A percentile compares a stretch with the other conserved stretches of the same genome.
phyloP scores from a whole-genome alignment of 2,797 vertebrate species.

The Buceros bicornis region DNA sequence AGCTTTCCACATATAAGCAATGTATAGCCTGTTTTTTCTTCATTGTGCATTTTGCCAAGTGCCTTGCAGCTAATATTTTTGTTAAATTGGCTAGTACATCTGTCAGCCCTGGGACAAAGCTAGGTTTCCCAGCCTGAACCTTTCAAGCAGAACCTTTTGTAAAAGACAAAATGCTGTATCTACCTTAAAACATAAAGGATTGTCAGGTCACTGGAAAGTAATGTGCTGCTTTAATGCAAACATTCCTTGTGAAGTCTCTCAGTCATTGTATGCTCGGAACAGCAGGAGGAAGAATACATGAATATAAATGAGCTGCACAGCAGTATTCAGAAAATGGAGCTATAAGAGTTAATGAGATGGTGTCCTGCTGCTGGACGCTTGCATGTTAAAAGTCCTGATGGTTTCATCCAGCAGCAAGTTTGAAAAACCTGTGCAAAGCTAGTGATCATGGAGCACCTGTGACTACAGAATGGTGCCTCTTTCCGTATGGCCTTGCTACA shows the following conservation, averaged over 20 bases:
- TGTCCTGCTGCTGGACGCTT: slow-evolving; percentile 44
- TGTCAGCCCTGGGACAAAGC: slow-evolving; percentile 65
- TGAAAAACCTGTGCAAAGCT: slow-evolving; percentile 32
- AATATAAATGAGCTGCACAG: slow-evolving; percentile 68
- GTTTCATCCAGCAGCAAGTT: slow-evolving; percentile 51
- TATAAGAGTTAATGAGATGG: slow-evolving; percentile 73
- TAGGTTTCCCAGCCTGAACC: slow-evolving; percentile 51
- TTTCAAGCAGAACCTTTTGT: slow-evolving; percentile 73
- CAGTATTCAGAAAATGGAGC: slow-evolving; percentile 44
- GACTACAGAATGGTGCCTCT: neutral
- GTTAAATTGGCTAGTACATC: slow-evolving; percentile 67
- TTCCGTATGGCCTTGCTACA: neutral
- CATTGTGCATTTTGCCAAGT: slow-evolving; percentile 44
- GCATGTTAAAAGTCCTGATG: slow-evolving; percentile 57
- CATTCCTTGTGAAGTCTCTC: slow-evolving; percentile 51
- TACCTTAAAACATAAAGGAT: slow-evolving; percentile 73
- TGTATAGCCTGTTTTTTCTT: neutral
- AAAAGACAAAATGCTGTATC: slow-evolving; percentile 68
- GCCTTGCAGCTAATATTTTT: slow-evolving; percentile 53
- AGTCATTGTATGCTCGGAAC: slow-evolving; percentile 62
- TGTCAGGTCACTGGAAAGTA: slow-evolving; percentile 66
- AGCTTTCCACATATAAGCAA: slow-evolving; percentile 31
- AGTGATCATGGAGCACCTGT: neutral
- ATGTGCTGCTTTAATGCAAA: slow-evolving; percentile 74
- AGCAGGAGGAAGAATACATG: slow-evolving; percentile 72